phyloP scores from a whole-genome alignment of 2,113 vertebrate genomes.

The Pteruthius melanotis region DNA sequence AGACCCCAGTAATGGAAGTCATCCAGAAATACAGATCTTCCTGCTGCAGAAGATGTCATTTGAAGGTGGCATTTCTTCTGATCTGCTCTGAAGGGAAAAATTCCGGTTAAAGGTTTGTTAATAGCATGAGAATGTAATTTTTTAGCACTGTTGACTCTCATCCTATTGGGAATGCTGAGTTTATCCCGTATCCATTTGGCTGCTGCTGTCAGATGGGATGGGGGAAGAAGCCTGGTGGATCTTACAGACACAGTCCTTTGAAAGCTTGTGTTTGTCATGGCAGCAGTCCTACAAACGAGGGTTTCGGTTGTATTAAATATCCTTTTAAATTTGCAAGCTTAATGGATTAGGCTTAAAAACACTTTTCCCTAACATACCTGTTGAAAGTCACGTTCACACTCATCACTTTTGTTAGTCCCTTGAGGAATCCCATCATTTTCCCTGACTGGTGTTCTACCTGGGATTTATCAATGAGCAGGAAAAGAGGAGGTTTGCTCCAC shows the following conservation, averaged over 20 bases:
- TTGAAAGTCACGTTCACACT: rapidly evolving
- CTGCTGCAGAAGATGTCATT: neutral
- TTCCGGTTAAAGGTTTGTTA: neutral
- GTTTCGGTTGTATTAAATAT: neutral
- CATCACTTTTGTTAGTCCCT: neutral
- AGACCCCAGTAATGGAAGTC: neutral
- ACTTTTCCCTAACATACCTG: neutral
- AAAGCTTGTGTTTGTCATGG: rapidly evolving
- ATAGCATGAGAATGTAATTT: neutral
- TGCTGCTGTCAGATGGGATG: neutral
- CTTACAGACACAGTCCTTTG: neutral
- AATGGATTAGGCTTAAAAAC: neutral
- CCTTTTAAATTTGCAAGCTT: neutral
- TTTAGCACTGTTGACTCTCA: neutral
- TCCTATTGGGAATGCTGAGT: neutral
- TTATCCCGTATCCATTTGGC: neutral
- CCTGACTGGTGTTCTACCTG: neutral
- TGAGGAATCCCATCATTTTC: neutral
- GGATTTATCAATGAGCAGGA: neutral
- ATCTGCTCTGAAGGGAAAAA: neutral
- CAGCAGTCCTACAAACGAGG: neutral
- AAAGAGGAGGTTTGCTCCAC: neutral
- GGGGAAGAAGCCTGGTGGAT: rapidly evolving
- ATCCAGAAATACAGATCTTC: neutral
- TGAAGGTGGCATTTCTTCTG: neutral